Evolutionary conservation across 2,113 vertebrate species (phyloP).

Genomic region (Epinephelus fuscoguttatus): DNA sequence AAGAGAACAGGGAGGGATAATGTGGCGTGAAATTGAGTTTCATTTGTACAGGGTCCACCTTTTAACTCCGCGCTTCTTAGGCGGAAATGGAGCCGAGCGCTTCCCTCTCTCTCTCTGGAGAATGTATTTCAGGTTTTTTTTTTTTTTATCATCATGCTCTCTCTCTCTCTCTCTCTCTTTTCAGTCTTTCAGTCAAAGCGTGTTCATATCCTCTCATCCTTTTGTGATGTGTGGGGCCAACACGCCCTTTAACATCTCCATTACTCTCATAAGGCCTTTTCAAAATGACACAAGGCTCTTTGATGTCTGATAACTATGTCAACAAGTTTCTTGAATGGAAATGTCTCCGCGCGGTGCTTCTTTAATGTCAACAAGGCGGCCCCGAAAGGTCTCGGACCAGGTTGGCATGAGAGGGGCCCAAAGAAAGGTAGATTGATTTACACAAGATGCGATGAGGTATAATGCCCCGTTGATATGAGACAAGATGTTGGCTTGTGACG

Average conservation of each 20-base stretch:
- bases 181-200: conserved; percentile 64
- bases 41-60: conserved; percentile 96
- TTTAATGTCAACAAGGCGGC: conserved; percentile 70
- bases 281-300: conserved; percentile 68
- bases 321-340: conserved; percentile 78
- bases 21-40: conserved; percentile 99
- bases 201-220: conserved; percentile 73
- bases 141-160: conserved; percentile 39
- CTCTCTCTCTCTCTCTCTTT: conserved; percentile 50
- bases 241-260: conserved; percentile 76
- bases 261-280: conserved; percentile 74
- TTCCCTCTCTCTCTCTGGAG: conserved; percentile 34
- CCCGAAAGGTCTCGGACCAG: conserved; percentile 54
- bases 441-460: neutral
- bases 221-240: conserved; percentile 78
- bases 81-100: conserved; percentile 87
- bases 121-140: conserved; percentile 60
- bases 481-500: neutral
- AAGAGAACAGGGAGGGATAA: conserved; percentile 99
- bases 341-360: conserved; percentile 54
- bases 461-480: conserved; percentile 12
- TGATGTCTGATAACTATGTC: conserved; percentile 78
- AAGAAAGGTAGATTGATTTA: conserved; percentile 32
- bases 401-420: conserved; percentile 10
- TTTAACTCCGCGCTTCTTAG: conserved; percentile 89